Conservation (phyloP, 2,113 vertebrate species). For the Macquaria australasica region DNA sequence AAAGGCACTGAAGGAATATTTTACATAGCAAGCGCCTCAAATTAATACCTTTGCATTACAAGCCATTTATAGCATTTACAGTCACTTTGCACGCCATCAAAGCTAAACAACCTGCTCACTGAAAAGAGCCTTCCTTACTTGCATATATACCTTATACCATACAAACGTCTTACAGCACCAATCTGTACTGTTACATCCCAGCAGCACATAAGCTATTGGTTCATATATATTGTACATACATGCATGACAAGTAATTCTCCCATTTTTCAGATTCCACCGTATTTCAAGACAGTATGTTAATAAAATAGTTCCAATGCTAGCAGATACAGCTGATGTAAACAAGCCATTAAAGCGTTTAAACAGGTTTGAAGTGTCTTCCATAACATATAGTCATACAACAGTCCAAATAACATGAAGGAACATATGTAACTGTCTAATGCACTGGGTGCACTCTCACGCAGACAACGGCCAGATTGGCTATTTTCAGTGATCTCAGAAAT, state of each 20-base stretch:
- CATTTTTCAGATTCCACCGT: slow-evolving; percentile 1
- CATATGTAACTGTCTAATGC: neutral
- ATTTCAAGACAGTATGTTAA: neutral
- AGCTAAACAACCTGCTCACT: slow-evolving; percentile 28
- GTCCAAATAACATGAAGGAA: slow-evolving; percentile 4
- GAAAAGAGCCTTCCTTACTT: slow-evolving; percentile 26
- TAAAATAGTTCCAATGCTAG: slow-evolving; percentile 7
- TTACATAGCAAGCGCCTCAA: slow-evolving; percentile 50
- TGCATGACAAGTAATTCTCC: slow-evolving; percentile 12
- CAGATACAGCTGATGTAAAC: slow-evolving; percentile 40
- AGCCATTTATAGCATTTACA: slow-evolving; percentile 45
- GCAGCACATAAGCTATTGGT: slow-evolving; percentile 1
- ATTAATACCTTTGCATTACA: slow-evolving; percentile 21
- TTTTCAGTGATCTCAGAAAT: neutral
- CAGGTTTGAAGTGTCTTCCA: neutral
- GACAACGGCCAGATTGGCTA: neutral
- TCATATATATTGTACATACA: slow-evolving; percentile 34
- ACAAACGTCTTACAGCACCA: slow-evolving; percentile 6
- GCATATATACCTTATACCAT: neutral
- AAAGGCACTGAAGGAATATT: slow-evolving; percentile 54
- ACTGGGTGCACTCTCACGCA: neutral
- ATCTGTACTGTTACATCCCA: slow-evolving; percentile 3
- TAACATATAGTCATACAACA: neutral
- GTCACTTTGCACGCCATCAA: slow-evolving; percentile 32
- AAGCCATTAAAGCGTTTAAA: slow-evolving; percentile 12